Evolutionary conservation across 37 sponge, comb jelly and placozoan species (phyloP), one percentile per base, ranked within the genome.

Genomic region (Beroe forskalii): DNA sequence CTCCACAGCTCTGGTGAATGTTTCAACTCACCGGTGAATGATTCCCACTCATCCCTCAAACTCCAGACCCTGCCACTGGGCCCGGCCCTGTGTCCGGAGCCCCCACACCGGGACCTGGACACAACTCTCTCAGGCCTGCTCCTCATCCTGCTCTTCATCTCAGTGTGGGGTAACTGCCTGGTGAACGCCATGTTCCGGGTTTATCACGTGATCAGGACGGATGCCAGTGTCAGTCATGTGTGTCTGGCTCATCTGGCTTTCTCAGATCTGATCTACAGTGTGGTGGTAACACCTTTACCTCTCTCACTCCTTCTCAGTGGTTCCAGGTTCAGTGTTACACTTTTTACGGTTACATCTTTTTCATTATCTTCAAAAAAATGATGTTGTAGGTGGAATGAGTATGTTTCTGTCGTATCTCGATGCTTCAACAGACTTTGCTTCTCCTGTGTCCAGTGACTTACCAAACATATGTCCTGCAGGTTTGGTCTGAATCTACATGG

Each of bases 171-270:
- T 22, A 12, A 80, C 55, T 41, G 44, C 40, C 27, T 80, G 1
- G 55, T 80, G 28, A 41, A 80, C 86, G 27, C 37, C 55, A 1
- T 80, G 28, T 80, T 80, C 86, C 43, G 86, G 48, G 86, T 80
- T 0, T 44, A 80, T 30, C 28, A 39, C 30, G 55, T 80, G 30
- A 23, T 80, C 22, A 17, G 4, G 25, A 80, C 20, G 27, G 86
- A 80, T 1, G 31, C 22, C n/a, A 80, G 86, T 80, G 86, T 80
- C 30, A 33, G 38, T 24, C 86, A 44, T 27, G 8, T 80, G 55
- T 80, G 86, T 80, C 55, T 80, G 12, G 37, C 43, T 24, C 86
- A 80, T 48, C 37, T 80, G 30, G 25, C 86, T 3, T 25, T 42
- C 1, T 41, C 86, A 6, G 86, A 80, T 43, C 27, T 80, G 86